Evolutionary conservation across 2,113 vertebrate species (phyloP).

Genomic region (Hypomesus transpacificus): DNA sequence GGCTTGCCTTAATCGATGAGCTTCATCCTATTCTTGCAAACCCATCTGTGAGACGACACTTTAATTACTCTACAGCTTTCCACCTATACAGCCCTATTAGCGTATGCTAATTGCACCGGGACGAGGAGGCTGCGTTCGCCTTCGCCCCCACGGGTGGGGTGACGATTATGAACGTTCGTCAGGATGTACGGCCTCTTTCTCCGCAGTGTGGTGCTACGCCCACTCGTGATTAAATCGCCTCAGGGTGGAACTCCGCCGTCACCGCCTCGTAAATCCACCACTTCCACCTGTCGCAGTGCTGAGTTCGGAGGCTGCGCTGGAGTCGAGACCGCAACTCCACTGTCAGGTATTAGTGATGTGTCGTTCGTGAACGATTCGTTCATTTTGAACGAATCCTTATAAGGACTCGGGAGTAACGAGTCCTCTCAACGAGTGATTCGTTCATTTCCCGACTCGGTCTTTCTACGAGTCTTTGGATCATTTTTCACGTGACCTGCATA

Average conservation of each 20-base stretch:
- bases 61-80: constrained; percentile 48
- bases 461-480: no score
- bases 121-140: constrained; percentile 14
- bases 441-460: no score
- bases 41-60: constrained; percentile 22
- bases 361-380: no score
- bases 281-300: not conserved
- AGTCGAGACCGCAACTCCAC: not conserved
- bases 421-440: no score
- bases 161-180: constrained; percentile 4
- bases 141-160: not conserved
- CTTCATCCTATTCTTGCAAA: constrained; percentile 23
- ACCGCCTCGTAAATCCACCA: not conserved
- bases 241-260: not conserved
- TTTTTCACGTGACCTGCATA: no score
- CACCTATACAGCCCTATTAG: constrained; percentile 36
- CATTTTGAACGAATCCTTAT: no score
- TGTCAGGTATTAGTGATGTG: not conserved
- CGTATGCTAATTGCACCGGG: constrained; percentile 45
- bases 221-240: constrained; percentile 8
- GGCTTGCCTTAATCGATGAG: constrained; percentile 46
- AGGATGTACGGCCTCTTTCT: not conserved
- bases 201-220: constrained; percentile 8
- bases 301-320: not conserved
- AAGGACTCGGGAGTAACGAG: no score